Evolutionary conservation across 2,113 vertebrate species (phyloP), one percentile per base, ranked within the genome.

Genomic region (Oryctolagus cuniculus): DNA sequence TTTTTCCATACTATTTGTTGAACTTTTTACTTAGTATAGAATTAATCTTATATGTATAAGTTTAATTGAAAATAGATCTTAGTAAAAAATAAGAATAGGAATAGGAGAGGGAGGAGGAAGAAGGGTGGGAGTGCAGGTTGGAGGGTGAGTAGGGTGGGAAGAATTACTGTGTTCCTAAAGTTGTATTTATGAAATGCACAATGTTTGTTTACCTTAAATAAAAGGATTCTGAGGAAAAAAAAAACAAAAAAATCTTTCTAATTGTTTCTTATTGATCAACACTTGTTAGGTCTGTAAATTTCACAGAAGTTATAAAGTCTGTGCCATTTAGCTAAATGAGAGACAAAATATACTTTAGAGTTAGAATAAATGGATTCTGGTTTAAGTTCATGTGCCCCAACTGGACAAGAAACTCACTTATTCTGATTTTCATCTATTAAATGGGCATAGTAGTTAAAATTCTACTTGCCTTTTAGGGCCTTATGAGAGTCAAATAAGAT

Each of bases 341-440:
- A 86, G 44, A 34, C 22, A 66, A 75, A 90, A 25, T 29, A 3
- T 82, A n/a, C 51, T 87, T 83, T 67, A 70, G 12, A 58, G 38
- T 51, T 81, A 27, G n/a, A 90, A 92, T 66, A 66, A 21, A 53
- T 17, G 6, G n/a, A 12, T 78, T 86, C 44, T 89, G 53, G 16
- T 85, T 85, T 13, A 29, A 93, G 63, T n/a, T 36, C 25, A 21
- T 38, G 31, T 55, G 27, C 10, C 64, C n/a, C 64, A 49, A 77
- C 9, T 61, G 49, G 67, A 2, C 58, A 81, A 88, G 31, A 25
- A 67, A 88, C 25, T 92, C 49, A 61, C n/a, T 87, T 87, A 89
- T 55, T 91, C 63, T 88, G 24, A 75, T 34, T 85, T n/a, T 27
- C 51, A 55, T 58, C 61, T 87, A 12, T 95, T 87, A 85, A 87